These are phyloP conservation scores for Pseudobourletiella spinata DNA, from an alignment of 1,140 invertebrate species.

Conservation along the genomic window DNA sequence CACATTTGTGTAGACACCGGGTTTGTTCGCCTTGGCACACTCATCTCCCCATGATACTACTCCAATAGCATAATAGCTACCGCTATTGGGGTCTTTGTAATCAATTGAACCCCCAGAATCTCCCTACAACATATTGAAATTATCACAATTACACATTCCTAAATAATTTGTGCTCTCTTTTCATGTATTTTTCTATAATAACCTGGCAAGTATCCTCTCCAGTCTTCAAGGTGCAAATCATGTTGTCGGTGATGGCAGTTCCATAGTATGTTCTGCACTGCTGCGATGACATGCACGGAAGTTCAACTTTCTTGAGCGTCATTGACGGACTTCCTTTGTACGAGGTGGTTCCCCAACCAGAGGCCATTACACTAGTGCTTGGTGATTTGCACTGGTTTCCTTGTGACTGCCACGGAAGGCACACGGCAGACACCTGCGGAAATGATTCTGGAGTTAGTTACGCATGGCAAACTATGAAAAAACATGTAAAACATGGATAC, in stretches of 20 bases:
- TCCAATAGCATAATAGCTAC: conserved; percentile 22
- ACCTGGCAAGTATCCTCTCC: conserved; percentile 29
- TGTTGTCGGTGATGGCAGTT: conserved; percentile 42
- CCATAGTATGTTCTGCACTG: conserved; percentile 42
- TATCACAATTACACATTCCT: no score
- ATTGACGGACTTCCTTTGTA: conserved; percentile 48
- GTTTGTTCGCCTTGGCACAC: conserved; percentile 80
- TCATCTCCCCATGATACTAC: conserved; percentile 64
- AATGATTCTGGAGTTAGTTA: no score
- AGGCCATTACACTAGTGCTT: conserved; percentile 9
- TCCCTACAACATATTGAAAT: no score
- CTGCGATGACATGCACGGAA: conserved; percentile 47
- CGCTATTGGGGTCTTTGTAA: conserved; percentile 4
- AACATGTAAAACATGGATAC: no score
- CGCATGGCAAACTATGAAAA: no score
- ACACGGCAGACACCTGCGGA: conserved; percentile 19
- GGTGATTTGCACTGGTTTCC: background rate
- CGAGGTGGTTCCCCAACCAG: conserved; percentile 17
- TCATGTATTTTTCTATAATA: no score
- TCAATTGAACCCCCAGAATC: conserved; percentile 46
- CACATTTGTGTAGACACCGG: conserved; percentile 64
- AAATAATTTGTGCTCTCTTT: no score
- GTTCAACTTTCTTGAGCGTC: conserved; percentile 49
- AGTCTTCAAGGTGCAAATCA: conserved; percentile 56
- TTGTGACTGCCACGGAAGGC: conserved; percentile 22